These are phyloP conservation scores for Excalfactoria chinensis DNA, from an alignment of 2,113 vertebrate genomes.

Conservation along the genomic window DNA sequence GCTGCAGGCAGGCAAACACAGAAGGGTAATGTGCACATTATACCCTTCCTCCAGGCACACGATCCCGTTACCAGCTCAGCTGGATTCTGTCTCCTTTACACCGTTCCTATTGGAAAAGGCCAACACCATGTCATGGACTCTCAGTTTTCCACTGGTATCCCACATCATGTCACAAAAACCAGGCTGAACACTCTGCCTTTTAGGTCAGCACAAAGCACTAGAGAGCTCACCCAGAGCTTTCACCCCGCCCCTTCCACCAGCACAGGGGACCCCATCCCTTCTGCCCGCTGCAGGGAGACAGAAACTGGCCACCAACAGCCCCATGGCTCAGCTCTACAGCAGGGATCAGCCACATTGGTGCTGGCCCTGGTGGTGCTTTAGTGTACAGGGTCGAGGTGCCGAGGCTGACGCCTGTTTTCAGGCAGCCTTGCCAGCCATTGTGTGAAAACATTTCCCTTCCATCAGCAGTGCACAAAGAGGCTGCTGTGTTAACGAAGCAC, in stretches of 20 bases:
- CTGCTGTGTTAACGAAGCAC: not conserved
- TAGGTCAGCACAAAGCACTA: not conserved
- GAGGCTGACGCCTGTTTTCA: not conserved
- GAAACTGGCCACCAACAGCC: accelerated
- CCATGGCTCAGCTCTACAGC: not conserved
- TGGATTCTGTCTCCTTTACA: not conserved
- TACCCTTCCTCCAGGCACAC: not conserved
- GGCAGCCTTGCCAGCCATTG: constrained; percentile 36
- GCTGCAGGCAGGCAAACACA: not conserved
- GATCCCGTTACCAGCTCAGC: not conserved
- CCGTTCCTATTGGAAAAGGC: not conserved
- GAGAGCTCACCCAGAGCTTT: accelerated
- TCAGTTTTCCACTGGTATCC: too few relatives aligned
- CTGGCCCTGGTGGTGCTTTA: not conserved
- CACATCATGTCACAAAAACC: too few relatives aligned
- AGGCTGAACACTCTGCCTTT: too few relatives aligned
- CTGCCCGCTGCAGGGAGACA: too few relatives aligned
- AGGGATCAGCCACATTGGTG: not conserved
- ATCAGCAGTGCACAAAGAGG: not conserved
- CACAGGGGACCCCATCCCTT: not conserved
- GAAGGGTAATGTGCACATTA: not conserved
- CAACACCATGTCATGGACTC: too few relatives aligned
- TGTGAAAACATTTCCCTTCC: not conserved
- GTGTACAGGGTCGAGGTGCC: not conserved
- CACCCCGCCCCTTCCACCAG: too few relatives aligned